Evolutionary conservation across 2,888 invertebrate genomes (phyloP).

Genomic region (Cantharis lateralis): DNA sequence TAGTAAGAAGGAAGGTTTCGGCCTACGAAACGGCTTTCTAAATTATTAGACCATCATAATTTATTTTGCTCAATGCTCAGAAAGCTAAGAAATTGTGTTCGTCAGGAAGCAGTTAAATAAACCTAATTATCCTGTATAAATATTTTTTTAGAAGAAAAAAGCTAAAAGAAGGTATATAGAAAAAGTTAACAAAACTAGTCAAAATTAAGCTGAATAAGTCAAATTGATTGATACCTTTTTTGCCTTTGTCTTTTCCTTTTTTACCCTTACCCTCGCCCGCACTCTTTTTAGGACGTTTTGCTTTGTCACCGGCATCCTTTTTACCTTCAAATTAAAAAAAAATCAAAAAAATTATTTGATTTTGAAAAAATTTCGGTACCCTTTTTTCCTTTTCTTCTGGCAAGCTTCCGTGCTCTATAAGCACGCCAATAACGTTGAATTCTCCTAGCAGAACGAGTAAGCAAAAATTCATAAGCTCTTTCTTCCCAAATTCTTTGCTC

Average conservation of each 20-base stretch:
- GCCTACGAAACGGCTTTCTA: too few relatives aligned
- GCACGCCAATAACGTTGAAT: constrained; percentile 52
- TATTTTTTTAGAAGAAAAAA: background rate
- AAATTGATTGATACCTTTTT: constrained; percentile 47
- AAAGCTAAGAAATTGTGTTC: background rate
- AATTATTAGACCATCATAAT: too few relatives aligned
- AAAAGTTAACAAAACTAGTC: background rate
- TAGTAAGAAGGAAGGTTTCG: background rate
- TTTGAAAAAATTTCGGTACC: constrained; percentile 11
- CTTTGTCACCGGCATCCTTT: constrained; percentile 51
- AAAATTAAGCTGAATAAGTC: background rate
- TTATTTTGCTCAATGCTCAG: too few relatives aligned
- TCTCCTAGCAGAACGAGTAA: constrained; percentile 45
- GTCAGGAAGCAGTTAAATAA: background rate
- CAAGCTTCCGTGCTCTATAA: constrained; percentile 33
- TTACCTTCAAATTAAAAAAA: constrained; percentile 31
- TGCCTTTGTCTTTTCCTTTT: constrained; percentile 38
- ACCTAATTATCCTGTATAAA: background rate
- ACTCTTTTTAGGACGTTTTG: constrained; percentile 52
- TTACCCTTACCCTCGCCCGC: constrained; percentile 41
- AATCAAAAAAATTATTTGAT: background rate
- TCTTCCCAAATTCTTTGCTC: constrained; percentile 60
- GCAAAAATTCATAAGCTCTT: constrained; percentile 51
- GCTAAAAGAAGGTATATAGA: background rate
- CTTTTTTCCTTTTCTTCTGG: constrained; percentile 36